Conservation (phyloP, 2,113 vertebrate species). For the Phalacrocorax carbo region DNA sequence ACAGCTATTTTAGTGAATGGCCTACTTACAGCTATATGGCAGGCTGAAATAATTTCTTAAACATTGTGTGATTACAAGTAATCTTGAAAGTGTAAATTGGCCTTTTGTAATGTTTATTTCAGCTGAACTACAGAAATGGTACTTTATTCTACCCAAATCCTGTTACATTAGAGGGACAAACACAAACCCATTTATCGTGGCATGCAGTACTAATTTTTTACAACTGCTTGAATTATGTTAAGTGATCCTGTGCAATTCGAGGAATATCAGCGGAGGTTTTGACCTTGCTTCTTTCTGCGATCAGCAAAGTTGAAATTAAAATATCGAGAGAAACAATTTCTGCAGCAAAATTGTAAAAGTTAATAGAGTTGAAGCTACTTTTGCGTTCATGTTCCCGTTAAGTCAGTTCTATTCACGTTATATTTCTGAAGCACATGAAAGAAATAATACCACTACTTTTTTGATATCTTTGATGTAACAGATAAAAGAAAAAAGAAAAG, state of each 20-base stretch:
- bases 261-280: not conserved
- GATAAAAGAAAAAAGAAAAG: constrained; percentile 52
- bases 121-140: not conserved
- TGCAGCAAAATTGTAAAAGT: constrained; percentile 28
- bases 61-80: constrained; percentile 6
- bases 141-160: not conserved
- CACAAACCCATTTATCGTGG: not conserved
- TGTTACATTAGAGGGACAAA: not conserved
- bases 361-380: constrained; percentile 52
- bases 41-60: constrained; percentile 26
- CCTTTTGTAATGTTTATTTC: constrained; percentile 56
- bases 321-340: constrained; percentile 47
- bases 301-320: constrained; percentile 50
- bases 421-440: constrained; percentile 18
- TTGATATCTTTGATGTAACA: constrained; percentile 29
- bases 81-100: constrained; percentile 38
- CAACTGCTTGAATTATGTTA: not conserved
- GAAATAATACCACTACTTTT: constrained; percentile 24
- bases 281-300: not conserved
- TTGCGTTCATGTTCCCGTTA: not conserved
- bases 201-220: not conserved
- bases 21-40: not conserved
- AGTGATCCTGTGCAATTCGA: not conserved
- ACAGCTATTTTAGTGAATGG: not conserved
- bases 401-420: not conserved